Percentiles rank a stretch among this genome's conserved stretches.
Conservation (phyloP, 2,797 vertebrate species). For the Cryptoblepharus egeriae region DNA sequence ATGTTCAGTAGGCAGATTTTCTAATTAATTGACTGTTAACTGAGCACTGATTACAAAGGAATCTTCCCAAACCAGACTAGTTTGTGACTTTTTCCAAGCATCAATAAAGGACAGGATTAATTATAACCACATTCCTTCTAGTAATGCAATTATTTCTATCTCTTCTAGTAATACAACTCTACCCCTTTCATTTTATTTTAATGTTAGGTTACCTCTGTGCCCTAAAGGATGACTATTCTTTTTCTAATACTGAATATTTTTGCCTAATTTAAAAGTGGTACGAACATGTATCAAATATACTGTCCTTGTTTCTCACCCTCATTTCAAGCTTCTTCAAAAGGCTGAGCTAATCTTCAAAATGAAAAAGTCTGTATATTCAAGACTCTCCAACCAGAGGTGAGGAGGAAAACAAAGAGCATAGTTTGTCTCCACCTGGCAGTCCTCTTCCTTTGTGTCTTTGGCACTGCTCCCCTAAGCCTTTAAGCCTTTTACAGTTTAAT, state of each 20-base stretch:
- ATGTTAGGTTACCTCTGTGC: not conserved
- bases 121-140: not conserved
- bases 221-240: not conserved
- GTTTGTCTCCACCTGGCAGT: not conserved
- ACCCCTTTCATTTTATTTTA: not conserved
- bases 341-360: not conserved
- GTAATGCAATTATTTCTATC: no score
- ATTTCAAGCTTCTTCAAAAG: not conserved
- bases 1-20: not conserved
- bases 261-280: not conserved
- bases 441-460: not conserved
- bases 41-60: not conserved
- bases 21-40: not conserved
- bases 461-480: not conserved
- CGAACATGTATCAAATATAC: not conserved
- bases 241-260: no score
- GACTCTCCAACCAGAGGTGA: not conserved
- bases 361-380: not conserved
- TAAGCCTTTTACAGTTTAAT: not conserved
- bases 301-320: not conserved
- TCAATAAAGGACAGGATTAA: not conserved
- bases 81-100: not conserved
- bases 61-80: not conserved
- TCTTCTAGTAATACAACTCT: not conserved
- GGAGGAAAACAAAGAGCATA: not conserved